A percentile compares a stretch with the other conserved stretches of the same genome.
Conservation (phyloP, 2,797 vertebrate genomes). For the Gadopsis bispinosus region DNA sequence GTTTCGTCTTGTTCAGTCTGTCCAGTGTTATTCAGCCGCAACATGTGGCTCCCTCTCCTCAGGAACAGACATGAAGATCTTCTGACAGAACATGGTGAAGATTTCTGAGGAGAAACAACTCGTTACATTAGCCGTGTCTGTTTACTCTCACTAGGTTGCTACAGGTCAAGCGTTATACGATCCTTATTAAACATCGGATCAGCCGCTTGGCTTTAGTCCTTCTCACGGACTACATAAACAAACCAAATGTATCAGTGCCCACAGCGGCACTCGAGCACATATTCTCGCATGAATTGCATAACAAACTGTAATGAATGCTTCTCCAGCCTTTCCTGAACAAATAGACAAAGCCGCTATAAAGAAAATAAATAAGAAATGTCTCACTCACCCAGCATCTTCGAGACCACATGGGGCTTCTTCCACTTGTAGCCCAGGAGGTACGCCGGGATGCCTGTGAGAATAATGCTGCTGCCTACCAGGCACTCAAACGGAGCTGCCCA, state of each 20-base stretch:
- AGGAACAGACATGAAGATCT: conserved; percentile 85
- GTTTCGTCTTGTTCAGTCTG: conserved; percentile 16
- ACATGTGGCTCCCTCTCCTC: conserved; percentile 73
- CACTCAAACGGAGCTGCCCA: conserved; percentile 85
- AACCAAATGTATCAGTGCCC: conserved; percentile 33
- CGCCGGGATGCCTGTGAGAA: conserved; percentile 84
- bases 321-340: conserved; percentile 41
- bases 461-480: conserved; percentile 80
- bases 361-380: conserved; percentile 34
- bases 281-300: conserved; percentile 51
- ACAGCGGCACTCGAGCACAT: conserved; percentile 10
- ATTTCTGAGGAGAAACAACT: conserved; percentile 79
- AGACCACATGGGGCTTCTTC: conserved; percentile 82
- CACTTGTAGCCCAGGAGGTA: conserved; percentile 86
- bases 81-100: conserved; percentile 87
- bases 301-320: conserved; percentile 54
- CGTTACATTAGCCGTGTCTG: conserved; percentile 32
- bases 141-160: conserved; percentile 24
- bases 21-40: conserved; percentile 54
- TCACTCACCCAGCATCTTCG: conserved; percentile 83
- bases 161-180: conserved; percentile 20
- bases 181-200: conserved; percentile 14
- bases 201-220: not conserved
- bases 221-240: conserved; percentile 32
- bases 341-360: conserved; percentile 29